These are phyloP conservation scores for Chelonia mydas DNA, from an alignment of 2,797 vertebrate genomes.

Conservation along the genomic window DNA sequence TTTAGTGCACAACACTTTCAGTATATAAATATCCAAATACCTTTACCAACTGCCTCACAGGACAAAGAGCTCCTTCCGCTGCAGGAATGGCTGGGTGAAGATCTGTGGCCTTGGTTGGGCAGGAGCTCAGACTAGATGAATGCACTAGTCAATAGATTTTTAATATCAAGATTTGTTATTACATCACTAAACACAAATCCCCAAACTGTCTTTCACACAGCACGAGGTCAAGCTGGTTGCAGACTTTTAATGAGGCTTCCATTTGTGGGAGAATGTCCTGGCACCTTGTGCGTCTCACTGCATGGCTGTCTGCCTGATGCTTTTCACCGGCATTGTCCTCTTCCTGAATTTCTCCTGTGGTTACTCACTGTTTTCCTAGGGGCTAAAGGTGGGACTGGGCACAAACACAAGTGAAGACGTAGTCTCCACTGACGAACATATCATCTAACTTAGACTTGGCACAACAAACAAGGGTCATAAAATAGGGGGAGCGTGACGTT, in stretches of 20 bases:
- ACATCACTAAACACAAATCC: not conserved
- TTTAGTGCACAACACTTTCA: not conserved
- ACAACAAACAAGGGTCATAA: not conserved
- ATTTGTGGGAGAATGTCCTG: rapidly evolving
- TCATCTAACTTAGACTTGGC: not conserved
- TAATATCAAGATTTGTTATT: not conserved
- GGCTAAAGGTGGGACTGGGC: not conserved
- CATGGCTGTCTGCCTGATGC: not conserved
- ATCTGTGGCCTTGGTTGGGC: not conserved
- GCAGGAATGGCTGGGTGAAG: not conserved
- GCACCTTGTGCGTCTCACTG: not conserved
- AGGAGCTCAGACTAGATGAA: not conserved
- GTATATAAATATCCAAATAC: not conserved
- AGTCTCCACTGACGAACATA: too few relatives aligned
- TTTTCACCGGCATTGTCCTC: not conserved
- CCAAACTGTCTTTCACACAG: not conserved
- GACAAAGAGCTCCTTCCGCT: not conserved
- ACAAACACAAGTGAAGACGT: not conserved
- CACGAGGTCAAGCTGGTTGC: not conserved
- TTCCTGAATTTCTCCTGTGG: not conserved
- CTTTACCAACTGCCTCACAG: not conserved
- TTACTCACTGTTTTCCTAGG: not conserved
- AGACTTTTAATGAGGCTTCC: rapidly evolving
- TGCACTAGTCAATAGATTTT: rapidly evolving
- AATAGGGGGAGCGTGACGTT: not conserved